A percentile compares a stretch with the other conserved stretches of the same genome.
phyloP scores from a whole-genome alignment of 1,140 invertebrate species.

The Cherax quadricarinatus region DNA sequence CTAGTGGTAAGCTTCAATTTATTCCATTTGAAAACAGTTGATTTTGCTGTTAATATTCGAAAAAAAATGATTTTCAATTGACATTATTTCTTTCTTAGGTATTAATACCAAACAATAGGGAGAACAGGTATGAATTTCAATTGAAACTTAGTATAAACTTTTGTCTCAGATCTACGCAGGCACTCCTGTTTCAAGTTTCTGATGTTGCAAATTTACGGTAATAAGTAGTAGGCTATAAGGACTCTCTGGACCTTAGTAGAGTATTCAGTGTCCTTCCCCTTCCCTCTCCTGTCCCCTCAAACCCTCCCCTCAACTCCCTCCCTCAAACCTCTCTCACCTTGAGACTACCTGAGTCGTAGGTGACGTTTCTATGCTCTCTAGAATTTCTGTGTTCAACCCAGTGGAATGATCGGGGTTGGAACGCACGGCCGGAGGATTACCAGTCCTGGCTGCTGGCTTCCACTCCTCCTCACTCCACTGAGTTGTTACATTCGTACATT shows the following conservation, averaged over 20 bases:
- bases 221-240: constrained; percentile 48
- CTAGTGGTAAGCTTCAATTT: constrained; percentile 43
- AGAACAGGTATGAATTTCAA: constrained; percentile 16
- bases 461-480: no score
- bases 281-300: not conserved
- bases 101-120: constrained; percentile 27
- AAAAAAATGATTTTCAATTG: constrained; percentile 11
- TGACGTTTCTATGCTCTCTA: constrained; percentile 32
- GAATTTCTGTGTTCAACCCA: no score
- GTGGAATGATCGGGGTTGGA: no score
- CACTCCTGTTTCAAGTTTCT: constrained; percentile 53
- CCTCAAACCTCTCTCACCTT: not conserved
- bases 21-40: constrained; percentile 21
- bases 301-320: not conserved
- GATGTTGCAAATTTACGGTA: constrained; percentile 48
- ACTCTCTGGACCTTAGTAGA: constrained; percentile 19
- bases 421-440: no score
- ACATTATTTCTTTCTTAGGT: constrained; percentile 30
- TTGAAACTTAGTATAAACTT: constrained; percentile 36
- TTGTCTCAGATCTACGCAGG: constrained; percentile 48
- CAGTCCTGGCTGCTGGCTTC: no score
- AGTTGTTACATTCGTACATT: no score
- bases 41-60: constrained; percentile 15
- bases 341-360: constrained; percentile 1
- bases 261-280: constrained; percentile 5